Evolutionary conservation across 2,113 vertebrate genomes (phyloP).

Genomic region (Pteropus alecto): DNA sequence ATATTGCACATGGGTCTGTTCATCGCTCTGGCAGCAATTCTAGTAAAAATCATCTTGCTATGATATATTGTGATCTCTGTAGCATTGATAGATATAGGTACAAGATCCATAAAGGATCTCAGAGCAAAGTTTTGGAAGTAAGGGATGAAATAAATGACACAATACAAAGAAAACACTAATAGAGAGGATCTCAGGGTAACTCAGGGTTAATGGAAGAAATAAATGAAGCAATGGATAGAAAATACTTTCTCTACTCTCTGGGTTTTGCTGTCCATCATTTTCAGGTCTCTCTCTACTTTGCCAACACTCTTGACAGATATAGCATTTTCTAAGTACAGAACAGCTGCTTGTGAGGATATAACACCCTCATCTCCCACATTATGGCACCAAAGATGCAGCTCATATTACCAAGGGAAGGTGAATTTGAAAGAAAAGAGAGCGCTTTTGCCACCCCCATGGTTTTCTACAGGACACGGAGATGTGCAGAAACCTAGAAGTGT

Average conservation of each 20-base stretch:
- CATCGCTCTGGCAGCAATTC: not conserved
- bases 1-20: not conserved
- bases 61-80: not conserved
- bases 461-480: not conserved
- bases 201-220: not conserved
- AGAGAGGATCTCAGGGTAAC: not conserved
- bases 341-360: conserved; percentile 55
- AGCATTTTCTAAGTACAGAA: conserved; percentile 37
- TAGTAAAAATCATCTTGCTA: not conserved
- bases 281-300: not conserved
- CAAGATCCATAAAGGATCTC: not conserved
- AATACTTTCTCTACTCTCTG: not conserved
- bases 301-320: conserved; percentile 48
- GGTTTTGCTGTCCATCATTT: conserved; percentile 11
- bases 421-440: conserved; percentile 32
- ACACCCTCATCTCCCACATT: conserved; percentile 56
- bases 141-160: not conserved
- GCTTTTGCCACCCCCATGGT: not conserved
- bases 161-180: not conserved
- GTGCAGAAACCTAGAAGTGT: conserved; percentile 54
- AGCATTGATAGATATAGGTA: not conserved
- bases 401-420: conserved; percentile 38
- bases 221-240: not conserved
- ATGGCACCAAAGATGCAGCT: conserved; percentile 5
- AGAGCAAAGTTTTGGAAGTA: not conserved